Evolutionary conservation across 2,797 vertebrate genomes (phyloP), one percentile per base, ranked within the genome.

Genomic region (Columba guinea): DNA sequence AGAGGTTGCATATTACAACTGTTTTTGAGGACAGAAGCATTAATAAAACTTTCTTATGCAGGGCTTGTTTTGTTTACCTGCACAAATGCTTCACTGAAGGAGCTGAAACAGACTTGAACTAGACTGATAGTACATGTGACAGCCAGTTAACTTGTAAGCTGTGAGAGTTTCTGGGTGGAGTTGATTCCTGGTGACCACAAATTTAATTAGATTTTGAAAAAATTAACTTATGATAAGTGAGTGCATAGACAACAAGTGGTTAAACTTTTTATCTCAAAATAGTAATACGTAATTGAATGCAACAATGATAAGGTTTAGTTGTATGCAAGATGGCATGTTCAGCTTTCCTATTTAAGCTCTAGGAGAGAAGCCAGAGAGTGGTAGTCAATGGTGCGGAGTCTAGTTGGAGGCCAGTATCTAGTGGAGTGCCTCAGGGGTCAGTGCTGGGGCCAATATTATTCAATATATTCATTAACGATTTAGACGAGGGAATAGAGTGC

Each of bases 161-260:
- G 28, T 7, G 28, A 13, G 16, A 60, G 3, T 44, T 21, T 65
- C 59, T 46, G 37, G 11, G 16, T 69, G 22, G 20, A 13, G 73
- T 62, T 83, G 8, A 8, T 70, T 77, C 35, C 20, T 60, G 44
- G 19, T 87, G 85, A n/a, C 20, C 19, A 30, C 21, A 59, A 60
- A 37, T 32, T 21, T 0, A 0, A 26, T 62, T 76, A 24, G 0
- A 2, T 9, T 85, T 77, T 56, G n/a, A 85, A 63, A 17, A 37
- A 89, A 28, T 10, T 2, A 8, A 19, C 27, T 63, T 44, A 1
- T 28, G 10, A 55, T 37, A 12, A 77, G 9, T 68, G 14, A 71
- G 11, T 59, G 30, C 12, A 11, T n/a, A 53, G 21, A 17, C 34
- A 55, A 17, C 3, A 10, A 53, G n/a, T 17, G 13, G 11, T 76